These are phyloP conservation scores for Gallinago undulata DNA, from an alignment of 2,113 vertebrate genomes.

Conservation along the genomic window DNA sequence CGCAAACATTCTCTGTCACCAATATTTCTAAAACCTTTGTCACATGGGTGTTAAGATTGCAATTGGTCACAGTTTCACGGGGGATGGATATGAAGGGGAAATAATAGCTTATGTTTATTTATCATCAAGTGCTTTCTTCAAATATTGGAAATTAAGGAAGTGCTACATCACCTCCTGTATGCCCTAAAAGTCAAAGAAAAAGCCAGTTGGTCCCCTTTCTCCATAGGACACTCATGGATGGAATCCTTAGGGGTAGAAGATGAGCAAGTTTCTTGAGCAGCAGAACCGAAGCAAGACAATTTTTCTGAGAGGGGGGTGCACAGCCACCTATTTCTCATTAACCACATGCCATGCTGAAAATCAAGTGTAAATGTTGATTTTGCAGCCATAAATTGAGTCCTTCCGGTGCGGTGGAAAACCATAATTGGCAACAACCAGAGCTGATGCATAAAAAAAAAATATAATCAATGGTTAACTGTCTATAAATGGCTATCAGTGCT, in stretches of 20 bases:
- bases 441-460: background rate
- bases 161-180: background rate
- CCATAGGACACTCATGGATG: background rate
- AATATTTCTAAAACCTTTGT: background rate
- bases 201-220: background rate
- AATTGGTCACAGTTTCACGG: accelerated
- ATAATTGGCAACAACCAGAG: background rate
- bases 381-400: background rate
- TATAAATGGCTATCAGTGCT: background rate
- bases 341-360: background rate
- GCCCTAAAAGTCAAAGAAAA: background rate
- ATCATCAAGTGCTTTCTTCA: background rate
- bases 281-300: background rate
- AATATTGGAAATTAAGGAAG: background rate
- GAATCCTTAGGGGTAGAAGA: background rate
- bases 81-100: background rate
- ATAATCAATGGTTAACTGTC: background rate
- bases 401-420: background rate
- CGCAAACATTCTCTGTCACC: background rate
- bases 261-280: background rate
- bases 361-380: background rate
- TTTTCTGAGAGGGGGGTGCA: background rate
- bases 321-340: background rate
- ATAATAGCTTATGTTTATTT: background rate
- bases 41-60: background rate